These are phyloP conservation scores for Heliconius cydno DNA, from an alignment of 2,888 invertebrate species.

Conservation along the genomic window DNA sequence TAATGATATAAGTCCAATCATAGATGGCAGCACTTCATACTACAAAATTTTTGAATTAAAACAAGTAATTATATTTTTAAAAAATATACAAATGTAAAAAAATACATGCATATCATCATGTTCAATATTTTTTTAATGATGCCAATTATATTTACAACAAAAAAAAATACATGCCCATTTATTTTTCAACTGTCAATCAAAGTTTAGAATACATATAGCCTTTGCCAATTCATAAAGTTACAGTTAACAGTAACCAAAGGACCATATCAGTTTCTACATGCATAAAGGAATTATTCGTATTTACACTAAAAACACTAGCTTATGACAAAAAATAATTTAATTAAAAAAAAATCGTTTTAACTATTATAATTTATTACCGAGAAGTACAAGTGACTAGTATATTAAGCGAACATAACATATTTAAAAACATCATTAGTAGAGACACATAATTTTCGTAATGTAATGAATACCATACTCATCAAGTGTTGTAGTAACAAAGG, in stretches of 20 bases:
- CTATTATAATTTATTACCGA: conserved; percentile 1
- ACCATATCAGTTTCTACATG: neutral
- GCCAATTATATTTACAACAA: conserved; percentile 14
- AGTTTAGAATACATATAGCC: conserved; percentile 12
- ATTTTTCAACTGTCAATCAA: conserved; percentile 17
- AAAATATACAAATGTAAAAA: neutral
- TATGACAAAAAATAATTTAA: conserved; percentile 25
- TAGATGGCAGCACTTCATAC: conserved; percentile 7
- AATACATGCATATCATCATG: neutral
- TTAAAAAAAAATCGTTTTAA: conserved; percentile 17
- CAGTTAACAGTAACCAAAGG: neutral
- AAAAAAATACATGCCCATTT: conserved; percentile 1
- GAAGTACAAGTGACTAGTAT: conserved; percentile 27
- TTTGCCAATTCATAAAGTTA: neutral
- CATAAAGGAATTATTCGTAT: neutral
- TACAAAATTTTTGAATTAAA: neutral
- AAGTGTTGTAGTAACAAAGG: neutral
- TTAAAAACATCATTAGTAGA: conserved; percentile 12
- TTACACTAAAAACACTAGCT: conserved; percentile 27
- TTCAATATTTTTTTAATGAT: neutral
- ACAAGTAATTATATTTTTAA: neutral
- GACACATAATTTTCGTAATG: conserved; percentile 20
- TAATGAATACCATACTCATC: neutral
- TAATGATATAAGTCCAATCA: neutral
- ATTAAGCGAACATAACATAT: conserved; percentile 8